A percentile compares a stretch with the other conserved stretches of the same genome.
Evolutionary conservation across 2,888 invertebrate genomes (phyloP).

Genomic region (Zygogramma bicolorata): DNA sequence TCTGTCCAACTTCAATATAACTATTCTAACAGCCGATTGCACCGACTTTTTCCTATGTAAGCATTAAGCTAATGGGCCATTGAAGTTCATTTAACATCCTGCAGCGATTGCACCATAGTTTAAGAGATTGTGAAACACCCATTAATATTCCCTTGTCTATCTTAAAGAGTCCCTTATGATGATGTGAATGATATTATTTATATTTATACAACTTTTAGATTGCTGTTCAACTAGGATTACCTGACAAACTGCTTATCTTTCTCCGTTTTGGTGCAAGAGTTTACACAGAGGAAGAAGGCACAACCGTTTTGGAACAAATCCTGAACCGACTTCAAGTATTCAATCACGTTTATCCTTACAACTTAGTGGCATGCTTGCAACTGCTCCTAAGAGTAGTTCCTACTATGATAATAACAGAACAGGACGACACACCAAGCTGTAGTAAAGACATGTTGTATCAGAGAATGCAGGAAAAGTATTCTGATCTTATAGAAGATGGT

Average conservation of each 20-base stretch:
- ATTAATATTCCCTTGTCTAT: too few relatives aligned
- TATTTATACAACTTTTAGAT: conserved; percentile 31
- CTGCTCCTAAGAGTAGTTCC: conserved; percentile 76
- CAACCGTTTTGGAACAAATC: conserved; percentile 74
- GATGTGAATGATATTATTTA: background rate
- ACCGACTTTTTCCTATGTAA: too few relatives aligned
- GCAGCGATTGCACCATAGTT: too few relatives aligned
- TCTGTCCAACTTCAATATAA: too few relatives aligned
- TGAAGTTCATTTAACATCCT: too few relatives aligned
- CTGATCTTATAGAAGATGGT: conserved; percentile 71
- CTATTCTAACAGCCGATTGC: too few relatives aligned
- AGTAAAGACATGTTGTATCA: conserved; percentile 36
- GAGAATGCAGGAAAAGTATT: conserved; percentile 60
- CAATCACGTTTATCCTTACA: conserved; percentile 75
- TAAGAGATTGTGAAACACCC: too few relatives aligned
- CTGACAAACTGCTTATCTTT: conserved; percentile 81
- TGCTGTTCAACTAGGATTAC: conserved; percentile 79
- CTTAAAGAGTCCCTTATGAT: too few relatives aligned
- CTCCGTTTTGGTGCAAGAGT: conserved; percentile 79
- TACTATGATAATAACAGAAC: conserved; percentile 68
- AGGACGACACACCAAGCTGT: conserved; percentile 56
- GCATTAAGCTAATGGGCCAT: too few relatives aligned
- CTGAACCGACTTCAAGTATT: conserved; percentile 58
- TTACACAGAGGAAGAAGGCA: conserved; percentile 72
- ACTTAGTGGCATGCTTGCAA: conserved; percentile 78